Conservation (phyloP, 2,113 vertebrate genomes). For the Furnarius figulus region DNA sequence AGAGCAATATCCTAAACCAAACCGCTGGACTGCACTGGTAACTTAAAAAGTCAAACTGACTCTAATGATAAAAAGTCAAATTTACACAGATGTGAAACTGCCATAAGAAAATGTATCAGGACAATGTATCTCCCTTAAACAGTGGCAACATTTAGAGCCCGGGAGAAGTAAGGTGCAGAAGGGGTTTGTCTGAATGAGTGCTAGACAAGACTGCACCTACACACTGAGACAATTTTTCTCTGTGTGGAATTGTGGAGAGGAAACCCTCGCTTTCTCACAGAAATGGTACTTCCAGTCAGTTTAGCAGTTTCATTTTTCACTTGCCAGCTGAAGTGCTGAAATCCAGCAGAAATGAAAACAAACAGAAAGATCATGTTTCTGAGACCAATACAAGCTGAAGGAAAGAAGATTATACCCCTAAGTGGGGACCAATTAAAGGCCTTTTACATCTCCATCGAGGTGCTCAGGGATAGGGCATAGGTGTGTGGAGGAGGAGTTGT, state of each 20-base stretch:
- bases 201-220: background rate
- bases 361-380: background rate
- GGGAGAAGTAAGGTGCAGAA: background rate
- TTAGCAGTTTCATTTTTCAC: background rate
- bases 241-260: background rate
- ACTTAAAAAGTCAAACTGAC: background rate
- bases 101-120: background rate
- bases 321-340: background rate
- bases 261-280: background rate
- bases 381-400: background rate
- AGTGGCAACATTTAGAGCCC: background rate
- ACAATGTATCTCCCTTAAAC: background rate
- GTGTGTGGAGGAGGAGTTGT: background rate
- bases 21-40: background rate
- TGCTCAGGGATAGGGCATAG: fast-evolving
- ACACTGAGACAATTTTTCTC: background rate
- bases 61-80: background rate
- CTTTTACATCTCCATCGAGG: background rate
- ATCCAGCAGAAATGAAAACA: background rate
- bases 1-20: background rate
- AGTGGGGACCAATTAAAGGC: background rate
- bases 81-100: background rate
- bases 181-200: background rate
- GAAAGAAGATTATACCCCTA: background rate
- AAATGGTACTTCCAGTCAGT: background rate